Conservation (phyloP, 2,797 vertebrate species). For the Okamejei kenojei region DNA sequence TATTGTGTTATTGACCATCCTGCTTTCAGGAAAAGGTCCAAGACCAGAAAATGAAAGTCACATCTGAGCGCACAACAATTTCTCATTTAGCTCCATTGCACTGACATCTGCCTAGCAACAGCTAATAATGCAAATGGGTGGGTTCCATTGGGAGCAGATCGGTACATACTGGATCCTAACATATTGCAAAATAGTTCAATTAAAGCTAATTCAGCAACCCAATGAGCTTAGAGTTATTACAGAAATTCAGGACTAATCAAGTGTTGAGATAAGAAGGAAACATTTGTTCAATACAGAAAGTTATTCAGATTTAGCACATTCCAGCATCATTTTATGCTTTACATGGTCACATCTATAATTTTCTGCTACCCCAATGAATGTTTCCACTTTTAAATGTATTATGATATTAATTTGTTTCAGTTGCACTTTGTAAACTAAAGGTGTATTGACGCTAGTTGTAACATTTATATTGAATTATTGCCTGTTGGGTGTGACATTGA, state of each 20-base stretch:
- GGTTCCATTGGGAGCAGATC: background rate
- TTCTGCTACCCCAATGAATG: background rate
- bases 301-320: background rate
- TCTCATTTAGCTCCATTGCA: background rate
- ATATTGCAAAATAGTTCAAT: background rate
- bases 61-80: background rate
- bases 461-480: background rate
- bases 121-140: background rate
- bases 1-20: background rate
- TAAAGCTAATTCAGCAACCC: background rate
- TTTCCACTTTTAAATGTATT: too few species aligned
- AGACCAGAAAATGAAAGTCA: constrained; percentile 8
- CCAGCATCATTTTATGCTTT: too few species aligned
- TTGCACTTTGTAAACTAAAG: background rate
- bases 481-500: background rate
- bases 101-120: background rate
- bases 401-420: background rate
- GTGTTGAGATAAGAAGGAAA: background rate
- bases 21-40: background rate
- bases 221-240: background rate
- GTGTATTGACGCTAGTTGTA: background rate
- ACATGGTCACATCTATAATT: background rate
- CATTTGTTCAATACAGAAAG: background rate
- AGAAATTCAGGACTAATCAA: background rate
- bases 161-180: background rate